Conservation (phyloP, 2,797 vertebrate genomes). For the Anabacerthia variegaticeps region DNA sequence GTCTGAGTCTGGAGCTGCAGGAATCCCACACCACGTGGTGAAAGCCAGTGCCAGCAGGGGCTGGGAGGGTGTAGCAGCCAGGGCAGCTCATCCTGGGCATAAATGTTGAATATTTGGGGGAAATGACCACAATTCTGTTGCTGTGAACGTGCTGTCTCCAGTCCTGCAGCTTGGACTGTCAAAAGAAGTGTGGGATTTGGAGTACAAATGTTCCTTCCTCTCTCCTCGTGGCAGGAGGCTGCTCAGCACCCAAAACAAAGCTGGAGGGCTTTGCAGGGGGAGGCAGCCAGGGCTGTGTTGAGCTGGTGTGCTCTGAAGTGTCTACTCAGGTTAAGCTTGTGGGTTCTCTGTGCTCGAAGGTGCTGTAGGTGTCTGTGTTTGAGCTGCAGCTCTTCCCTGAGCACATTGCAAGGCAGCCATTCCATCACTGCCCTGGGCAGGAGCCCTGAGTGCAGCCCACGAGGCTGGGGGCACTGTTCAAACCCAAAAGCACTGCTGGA, state of each 20-base stretch:
- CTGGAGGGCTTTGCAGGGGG: background rate
- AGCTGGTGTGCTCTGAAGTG: background rate
- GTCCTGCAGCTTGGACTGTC: background rate
- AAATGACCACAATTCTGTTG: background rate
- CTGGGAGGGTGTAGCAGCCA: background rate
- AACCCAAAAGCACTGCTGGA: background rate
- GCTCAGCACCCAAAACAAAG: background rate
- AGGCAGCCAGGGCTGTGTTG: background rate
- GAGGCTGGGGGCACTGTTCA: background rate
- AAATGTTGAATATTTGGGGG: background rate
- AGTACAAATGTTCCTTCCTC: background rate
- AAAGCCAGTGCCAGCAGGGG: background rate
- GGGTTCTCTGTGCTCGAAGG: background rate
- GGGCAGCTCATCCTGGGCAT: background rate
- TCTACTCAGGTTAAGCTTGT: background rate
- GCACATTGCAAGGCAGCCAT: background rate
- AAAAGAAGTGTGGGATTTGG: background rate
- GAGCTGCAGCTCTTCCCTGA: background rate
- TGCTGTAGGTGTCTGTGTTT: background rate
- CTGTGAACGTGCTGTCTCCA: background rate
- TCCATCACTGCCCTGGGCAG: background rate
- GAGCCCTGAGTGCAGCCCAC: background rate
- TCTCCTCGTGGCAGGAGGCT: background rate
- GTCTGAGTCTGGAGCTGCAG: background rate
- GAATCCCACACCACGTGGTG: background rate